Evolutionary conservation across 30 jellyfish, hydroid and myxozoan species (phyloP).

Genomic region (Nemopilema nomurai): DNA sequence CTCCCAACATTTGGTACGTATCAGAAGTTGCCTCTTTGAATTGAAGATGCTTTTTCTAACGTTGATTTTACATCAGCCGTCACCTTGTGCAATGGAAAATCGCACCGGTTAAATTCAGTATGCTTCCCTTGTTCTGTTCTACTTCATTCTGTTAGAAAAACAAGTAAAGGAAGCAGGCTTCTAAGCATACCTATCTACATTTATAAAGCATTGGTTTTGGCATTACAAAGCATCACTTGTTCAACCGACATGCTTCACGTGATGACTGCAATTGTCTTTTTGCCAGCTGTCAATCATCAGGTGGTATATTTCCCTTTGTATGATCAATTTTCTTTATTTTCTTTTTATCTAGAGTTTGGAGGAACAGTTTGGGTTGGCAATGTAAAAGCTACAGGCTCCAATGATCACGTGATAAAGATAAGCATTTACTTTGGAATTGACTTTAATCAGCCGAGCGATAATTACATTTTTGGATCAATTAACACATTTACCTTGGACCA

Average conservation of each 20-base stretch:
- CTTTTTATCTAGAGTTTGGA: constrained; percentile 40
- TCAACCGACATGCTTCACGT: not conserved
- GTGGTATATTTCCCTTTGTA: not conserved
- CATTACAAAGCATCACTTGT: no score
- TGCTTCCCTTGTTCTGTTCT: no score
- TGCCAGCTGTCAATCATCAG: not conserved
- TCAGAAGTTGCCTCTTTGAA: not conserved
- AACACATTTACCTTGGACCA: constrained; percentile 27
- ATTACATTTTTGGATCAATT: constrained; percentile 44
- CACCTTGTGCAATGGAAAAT: not conserved
- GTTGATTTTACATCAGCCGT: not conserved
- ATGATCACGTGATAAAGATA: constrained; percentile 39
- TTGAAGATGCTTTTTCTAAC: no score
- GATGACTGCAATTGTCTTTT: not conserved
- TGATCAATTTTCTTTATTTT: no score
- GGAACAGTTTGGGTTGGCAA: constrained; percentile 57
- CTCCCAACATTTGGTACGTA: constrained; percentile 48
- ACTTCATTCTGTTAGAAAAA: no score
- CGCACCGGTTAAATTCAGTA: no score
- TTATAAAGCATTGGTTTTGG: no score
- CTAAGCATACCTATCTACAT: no score
- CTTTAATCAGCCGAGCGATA: constrained; percentile 23
- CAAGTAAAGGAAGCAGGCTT: no score
- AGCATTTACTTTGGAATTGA: constrained; percentile 49
- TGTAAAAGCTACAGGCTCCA: no score